phyloP scores from a whole-genome alignment of 2,113 vertebrate species.

The Physeter macrocephalus region DNA sequence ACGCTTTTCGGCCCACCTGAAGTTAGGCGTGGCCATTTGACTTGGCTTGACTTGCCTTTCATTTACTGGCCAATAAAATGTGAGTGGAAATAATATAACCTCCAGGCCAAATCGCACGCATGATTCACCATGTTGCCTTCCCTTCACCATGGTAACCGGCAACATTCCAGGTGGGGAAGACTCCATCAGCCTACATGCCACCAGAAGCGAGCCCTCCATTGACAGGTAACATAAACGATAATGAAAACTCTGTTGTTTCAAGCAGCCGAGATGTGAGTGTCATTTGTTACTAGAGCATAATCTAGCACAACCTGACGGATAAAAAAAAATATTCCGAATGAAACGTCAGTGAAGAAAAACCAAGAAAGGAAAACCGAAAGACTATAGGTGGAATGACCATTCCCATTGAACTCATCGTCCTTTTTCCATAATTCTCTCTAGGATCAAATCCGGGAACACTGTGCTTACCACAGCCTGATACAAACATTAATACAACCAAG shows the following conservation, averaged over 20 bases:
- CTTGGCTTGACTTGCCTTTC: background rate
- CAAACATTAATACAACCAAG: background rate
- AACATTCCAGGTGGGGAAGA: background rate
- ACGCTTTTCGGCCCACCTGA: background rate
- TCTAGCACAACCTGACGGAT: background rate
- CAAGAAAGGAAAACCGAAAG: background rate
- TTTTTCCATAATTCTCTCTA: background rate
- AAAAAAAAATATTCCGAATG: background rate
- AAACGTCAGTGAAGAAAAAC: background rate
- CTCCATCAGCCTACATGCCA: background rate
- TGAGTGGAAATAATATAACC: background rate
- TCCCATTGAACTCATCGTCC: background rate
- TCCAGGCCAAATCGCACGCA: background rate
- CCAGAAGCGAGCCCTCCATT: background rate
- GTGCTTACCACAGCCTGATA: background rate
- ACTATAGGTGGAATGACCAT: background rate
- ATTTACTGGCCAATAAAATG: background rate
- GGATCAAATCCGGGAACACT: background rate
- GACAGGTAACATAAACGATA: background rate
- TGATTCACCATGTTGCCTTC: background rate
- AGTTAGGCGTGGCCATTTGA: background rate
- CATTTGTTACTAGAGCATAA: background rate
- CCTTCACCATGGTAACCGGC: background rate
- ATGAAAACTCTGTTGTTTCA: background rate
- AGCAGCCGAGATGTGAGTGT: background rate